Base-by-base conservation (phyloP, 2,797 vertebrate species). In the Moxostoma hubbsi region DNA sequence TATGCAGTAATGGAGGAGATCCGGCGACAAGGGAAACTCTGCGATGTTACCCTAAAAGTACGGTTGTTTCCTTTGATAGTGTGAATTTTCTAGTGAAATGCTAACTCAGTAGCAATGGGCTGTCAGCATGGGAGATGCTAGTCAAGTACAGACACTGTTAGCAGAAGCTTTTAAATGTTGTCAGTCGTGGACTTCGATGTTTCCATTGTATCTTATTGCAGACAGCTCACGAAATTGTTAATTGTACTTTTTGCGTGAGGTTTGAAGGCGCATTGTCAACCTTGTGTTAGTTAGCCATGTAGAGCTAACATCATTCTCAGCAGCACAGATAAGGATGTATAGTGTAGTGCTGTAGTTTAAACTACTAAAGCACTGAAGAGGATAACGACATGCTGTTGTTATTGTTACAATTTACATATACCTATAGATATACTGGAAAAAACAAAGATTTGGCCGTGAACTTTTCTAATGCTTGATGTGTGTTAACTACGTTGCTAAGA, bases 1-100 rank as follows among this genome's bases (percentile, higher is more conserved):
- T 98, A 97, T 88, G 95, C 94, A 80, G 96, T 98, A 84, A 98
- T 99, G 97, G 97, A 97, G 85, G 97, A 99, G 93, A 96, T 99
- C 88, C 95, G 97, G 74, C 91, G 97, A 79, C 97, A 98, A 90
- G 97, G 97, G 13, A 98, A 97, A 88, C 95, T 99, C 63, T 99
- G 97, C 89, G 97, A 99, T 77, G 97, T 98, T 85, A 99, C 97
- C 62, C 95, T 98, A 51, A 97, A 97, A 96, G 97, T 98, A 86
- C 5, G 5, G 24, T 46, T 75, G 50, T 15, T 4, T 55, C 49
- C 53, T 65, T 73, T 59, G 18, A 58, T 65, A n/a, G 43, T 15
- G 43, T 57, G 65, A 7, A 75, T 49, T 45, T 57, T 53, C 61
- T 65, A 43, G 53, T 36, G 9, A 16, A 13, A 9, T 9, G 66